Evolutionary conservation across 2,797 vertebrate species (phyloP).

Genomic region (Falco cherrug): DNA sequence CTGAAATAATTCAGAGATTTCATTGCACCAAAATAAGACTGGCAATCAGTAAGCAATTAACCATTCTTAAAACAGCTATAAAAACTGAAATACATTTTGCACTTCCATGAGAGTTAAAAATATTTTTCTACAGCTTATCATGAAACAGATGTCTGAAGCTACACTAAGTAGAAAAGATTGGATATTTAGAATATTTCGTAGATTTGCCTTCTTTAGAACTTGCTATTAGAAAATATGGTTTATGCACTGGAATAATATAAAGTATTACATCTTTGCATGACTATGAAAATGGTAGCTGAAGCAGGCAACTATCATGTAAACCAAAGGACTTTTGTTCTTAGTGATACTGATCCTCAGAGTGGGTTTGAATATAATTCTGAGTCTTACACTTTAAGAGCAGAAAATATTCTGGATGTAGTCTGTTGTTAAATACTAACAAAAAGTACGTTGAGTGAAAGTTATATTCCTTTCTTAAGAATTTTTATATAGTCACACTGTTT

Average conservation of each 20-base stretch:
- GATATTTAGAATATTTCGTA: neutral
- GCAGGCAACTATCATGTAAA: neutral
- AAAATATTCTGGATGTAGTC: neutral
- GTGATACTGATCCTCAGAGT: neutral
- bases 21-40: neutral
- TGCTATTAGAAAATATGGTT: neutral
- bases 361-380: neutral
- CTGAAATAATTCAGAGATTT: neutral
- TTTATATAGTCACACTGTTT: neutral
- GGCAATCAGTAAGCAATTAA: conserved; percentile 8
- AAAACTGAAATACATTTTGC: neutral
- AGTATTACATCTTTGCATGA: neutral
- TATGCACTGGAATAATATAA: neutral
- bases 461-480: neutral
- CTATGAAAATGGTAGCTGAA: neutral
- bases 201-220: neutral
- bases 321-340: neutral
- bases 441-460: neutral
- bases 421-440: neutral
- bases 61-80: neutral
- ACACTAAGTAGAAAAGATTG: neutral
- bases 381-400: neutral
- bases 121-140: neutral
- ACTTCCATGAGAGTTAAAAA: neutral
- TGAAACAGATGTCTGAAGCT: neutral